Evolutionary conservation across 2,113 vertebrate species (phyloP), one percentile per base, ranked within the genome.

Genomic region (Syngnathus floridae): DNA sequence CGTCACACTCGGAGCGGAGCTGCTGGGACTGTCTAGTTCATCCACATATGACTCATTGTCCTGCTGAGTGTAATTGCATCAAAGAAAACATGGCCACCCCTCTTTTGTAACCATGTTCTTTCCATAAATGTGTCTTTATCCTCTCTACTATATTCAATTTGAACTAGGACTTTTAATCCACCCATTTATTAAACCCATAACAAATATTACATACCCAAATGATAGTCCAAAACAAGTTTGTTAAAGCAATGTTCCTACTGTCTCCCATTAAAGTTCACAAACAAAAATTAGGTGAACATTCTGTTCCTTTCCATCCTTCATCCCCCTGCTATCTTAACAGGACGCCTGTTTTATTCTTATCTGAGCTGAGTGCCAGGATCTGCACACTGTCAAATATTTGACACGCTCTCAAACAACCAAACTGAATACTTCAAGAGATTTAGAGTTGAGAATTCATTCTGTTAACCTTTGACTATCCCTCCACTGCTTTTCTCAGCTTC

Each of bases 1-100:
- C 68, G 74, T 83, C 80, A 78, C 77, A 79, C 67, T 59, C 67
- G 58, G 69, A 83, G 73, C 67, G 58, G 69, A 82, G 73, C 62
- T 74, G 79, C 75, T 78, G 78, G 74, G 65, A 64, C 67, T 73
- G 75, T 75, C 26, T 73, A 69, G 63, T 77, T 86, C 71, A 60
- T 69, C 73, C 58, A 74, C 65, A 66, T 72, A 82, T 87, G 80
- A 84, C 62, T 84, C 86, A 81, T 67, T 69, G 71, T 79, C 77
- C 76, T 75, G 67, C 84, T 77, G 73, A 72, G 76, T 70, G 62
- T 78, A 55, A 78, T 80, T 72, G 77, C 62, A 79, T 76, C 79
- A 73, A 59, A 65, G 26, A 21, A 37, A 57, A 71, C 62, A 74
- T 43, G 61, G 62, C 65, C 11, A 54, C 49, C 7, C 31, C 66